Evolutionary conservation across 2,113 vertebrate genomes (phyloP).

Genomic region (Delphinapterus leucas): DNA sequence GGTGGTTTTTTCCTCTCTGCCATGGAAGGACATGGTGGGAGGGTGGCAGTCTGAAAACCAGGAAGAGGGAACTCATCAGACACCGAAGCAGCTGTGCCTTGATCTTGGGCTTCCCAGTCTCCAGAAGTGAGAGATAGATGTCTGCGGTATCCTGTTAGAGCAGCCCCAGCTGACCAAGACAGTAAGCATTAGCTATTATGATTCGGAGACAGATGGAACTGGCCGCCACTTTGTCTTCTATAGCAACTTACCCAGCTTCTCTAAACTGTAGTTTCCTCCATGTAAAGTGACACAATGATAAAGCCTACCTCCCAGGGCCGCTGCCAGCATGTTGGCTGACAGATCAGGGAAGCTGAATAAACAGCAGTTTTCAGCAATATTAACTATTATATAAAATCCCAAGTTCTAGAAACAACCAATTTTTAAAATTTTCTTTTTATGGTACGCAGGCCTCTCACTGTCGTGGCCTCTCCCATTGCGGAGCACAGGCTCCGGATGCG

Average conservation of each 20-base stretch:
- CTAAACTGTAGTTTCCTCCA: not conserved
- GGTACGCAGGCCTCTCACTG: no score
- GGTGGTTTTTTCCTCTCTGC: not conserved
- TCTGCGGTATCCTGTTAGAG: not conserved
- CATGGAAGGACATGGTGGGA: not conserved
- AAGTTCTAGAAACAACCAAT: not conserved
- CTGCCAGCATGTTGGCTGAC: not conserved
- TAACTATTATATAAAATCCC: not conserved
- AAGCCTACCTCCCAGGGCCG: rapidly evolving
- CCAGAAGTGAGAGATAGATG: not conserved
- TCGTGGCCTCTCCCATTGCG: no score
- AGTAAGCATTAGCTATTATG: not conserved
- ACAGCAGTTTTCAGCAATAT: not conserved
- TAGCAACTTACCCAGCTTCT: not conserved
- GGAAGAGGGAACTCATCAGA: not conserved
- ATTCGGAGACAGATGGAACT: not conserved
- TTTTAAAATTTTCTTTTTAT: no score
- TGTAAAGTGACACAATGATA: not conserved
- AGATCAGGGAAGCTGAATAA: not conserved
- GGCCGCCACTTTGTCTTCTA: no score
- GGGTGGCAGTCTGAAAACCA: not conserved
- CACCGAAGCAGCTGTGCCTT: rapidly evolving
- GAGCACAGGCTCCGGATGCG: no score
- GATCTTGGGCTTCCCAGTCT: not conserved
- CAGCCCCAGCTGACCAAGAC: not conserved